Percentiles rank a stretch among this genome's conserved stretches.
Conservation (phyloP, 2,113 vertebrate genomes). For the Anas platyrhynchos region DNA sequence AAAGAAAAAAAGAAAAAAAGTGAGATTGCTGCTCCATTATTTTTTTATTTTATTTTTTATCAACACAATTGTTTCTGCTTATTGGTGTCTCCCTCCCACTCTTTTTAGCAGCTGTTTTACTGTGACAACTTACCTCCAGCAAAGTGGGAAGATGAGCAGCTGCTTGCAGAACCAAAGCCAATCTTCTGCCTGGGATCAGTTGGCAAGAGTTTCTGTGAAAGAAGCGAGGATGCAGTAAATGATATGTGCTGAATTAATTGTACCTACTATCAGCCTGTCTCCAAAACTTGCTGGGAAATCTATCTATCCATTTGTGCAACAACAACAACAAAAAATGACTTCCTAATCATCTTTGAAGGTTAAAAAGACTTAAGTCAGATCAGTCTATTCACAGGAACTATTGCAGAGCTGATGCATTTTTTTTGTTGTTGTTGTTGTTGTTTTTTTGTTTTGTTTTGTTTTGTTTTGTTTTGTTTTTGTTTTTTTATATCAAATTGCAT, state of each 20-base stretch:
- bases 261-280: conserved; percentile 47
- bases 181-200: conserved; percentile 63
- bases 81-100: conserved; percentile 39
- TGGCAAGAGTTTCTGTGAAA: conserved; percentile 63
- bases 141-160: conserved; percentile 65
- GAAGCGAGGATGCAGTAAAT: conserved; percentile 40
- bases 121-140: conserved; percentile 67
- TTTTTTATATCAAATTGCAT: conserved; percentile 11
- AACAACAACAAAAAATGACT: conserved; percentile 52
- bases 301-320: conserved; percentile 31
- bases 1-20: conserved; percentile 3
- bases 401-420: conserved; percentile 42
- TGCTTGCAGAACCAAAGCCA: conserved; percentile 57
- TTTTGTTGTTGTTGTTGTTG: not conserved
- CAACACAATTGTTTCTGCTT: conserved; percentile 43
- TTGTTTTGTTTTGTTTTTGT: too few relatives aligned
- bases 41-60: not conserved
- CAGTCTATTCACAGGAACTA: conserved; percentile 49
- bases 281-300: conserved; percentile 47
- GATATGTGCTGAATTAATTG: conserved; percentile 63
- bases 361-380: conserved; percentile 51
- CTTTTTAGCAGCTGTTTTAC: conserved; percentile 62
- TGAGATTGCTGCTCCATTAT: not conserved
- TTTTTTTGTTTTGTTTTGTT: too few relatives aligned
- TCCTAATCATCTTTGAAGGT: conserved; percentile 48